These are phyloP conservation scores for Erynnis tages DNA, from an alignment of 2,888 invertebrate species.

Conservation along the genomic window DNA sequence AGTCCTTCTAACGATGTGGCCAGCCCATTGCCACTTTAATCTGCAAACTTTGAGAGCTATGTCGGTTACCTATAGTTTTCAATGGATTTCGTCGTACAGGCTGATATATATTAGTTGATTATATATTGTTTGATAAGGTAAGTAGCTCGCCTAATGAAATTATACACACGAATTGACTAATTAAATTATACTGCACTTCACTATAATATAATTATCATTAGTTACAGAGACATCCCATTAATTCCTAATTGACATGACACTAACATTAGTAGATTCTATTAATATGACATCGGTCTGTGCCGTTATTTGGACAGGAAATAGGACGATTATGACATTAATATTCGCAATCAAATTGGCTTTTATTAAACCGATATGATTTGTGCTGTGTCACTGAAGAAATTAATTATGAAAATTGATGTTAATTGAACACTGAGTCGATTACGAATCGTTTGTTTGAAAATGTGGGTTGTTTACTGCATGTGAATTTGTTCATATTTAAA, in stretches of 20 bases:
- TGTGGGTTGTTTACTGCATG: background rate
- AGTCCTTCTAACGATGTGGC: no score
- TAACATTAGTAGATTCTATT: slow-evolving; percentile 17
- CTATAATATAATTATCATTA: slow-evolving; percentile 9
- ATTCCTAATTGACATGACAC: slow-evolving; percentile 13
- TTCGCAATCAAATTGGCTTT: slow-evolving; percentile 3
- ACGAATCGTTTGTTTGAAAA: background rate
- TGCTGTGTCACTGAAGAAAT: background rate
- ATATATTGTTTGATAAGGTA: no score
- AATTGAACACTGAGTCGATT: background rate
- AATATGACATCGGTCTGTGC: slow-evolving; percentile 8
- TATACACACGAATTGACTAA: slow-evolving; percentile 4
- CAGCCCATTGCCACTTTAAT: no score
- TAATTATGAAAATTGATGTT: background rate
- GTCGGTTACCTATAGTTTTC: no score
- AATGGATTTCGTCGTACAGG: no score
- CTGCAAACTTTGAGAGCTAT: no score
- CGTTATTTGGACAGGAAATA: slow-evolving; percentile 12
- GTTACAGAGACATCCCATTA: slow-evolving; percentile 17
- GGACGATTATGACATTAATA: slow-evolving; percentile 6
- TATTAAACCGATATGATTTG: slow-evolving; percentile 2
- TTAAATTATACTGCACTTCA: slow-evolving; percentile 12
- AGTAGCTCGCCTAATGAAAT: slow-evolving; percentile 7
- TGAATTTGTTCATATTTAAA: no score
- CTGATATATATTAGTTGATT: no score